phyloP scores from a whole-genome alignment of 2,888 invertebrate species.

The Limnephilus rhombicus region DNA sequence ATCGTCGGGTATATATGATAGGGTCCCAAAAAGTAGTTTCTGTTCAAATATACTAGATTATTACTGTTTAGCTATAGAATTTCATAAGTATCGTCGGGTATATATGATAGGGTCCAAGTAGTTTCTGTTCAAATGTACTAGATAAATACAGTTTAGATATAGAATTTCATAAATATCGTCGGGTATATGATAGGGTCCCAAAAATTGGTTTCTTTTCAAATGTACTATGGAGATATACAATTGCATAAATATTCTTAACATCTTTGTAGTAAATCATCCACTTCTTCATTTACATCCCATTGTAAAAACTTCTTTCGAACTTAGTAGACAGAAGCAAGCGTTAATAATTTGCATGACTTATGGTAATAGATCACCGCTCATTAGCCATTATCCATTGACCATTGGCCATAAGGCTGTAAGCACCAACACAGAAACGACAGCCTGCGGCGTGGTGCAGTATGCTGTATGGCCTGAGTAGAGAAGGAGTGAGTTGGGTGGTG shows the following conservation, averaged over 20 bases:
- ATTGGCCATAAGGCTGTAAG: not conserved
- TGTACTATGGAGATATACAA: too few relatives aligned
- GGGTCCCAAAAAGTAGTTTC: too few relatives aligned
- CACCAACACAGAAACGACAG: not conserved
- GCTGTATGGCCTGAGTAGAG: not conserved
- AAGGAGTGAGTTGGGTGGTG: not conserved
- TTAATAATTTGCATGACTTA: not conserved
- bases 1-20: too few relatives aligned
- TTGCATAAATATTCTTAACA: not conserved
- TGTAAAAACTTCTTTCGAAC: not conserved
- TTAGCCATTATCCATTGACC: not conserved
- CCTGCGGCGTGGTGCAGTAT: slow-evolving; percentile 6
- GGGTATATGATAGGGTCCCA: too few relatives aligned
- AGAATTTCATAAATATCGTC: too few relatives aligned
- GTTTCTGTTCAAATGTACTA: too few relatives aligned
- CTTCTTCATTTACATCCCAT: not conserved
- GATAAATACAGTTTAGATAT: too few relatives aligned
- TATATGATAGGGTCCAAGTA: too few relatives aligned
- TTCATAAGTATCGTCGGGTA: too few relatives aligned
- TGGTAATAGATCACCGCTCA: not conserved
- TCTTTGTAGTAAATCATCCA: not conserved
- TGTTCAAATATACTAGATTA: too few relatives aligned
- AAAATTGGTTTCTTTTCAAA: too few relatives aligned
- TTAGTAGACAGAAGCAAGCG: not conserved
- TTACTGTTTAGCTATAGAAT: too few relatives aligned